Base-by-base conservation (phyloP, 1,140 invertebrate species). In the Onthophagus taurus region DNA sequence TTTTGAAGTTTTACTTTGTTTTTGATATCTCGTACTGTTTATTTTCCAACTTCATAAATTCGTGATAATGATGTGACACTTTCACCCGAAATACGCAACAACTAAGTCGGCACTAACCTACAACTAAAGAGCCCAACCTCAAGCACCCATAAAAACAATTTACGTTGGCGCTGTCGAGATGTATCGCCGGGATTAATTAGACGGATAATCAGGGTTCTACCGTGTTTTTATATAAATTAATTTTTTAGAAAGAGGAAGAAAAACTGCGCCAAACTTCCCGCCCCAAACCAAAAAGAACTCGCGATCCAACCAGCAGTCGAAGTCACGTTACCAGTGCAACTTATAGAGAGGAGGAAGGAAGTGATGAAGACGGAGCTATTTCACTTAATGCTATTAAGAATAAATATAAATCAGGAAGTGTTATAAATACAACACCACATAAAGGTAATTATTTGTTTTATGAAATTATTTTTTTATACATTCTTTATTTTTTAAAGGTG, bases 341-440 rank as follows among this genome's bases (percentile, higher is more conserved):
- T 31, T 69, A 76, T 45, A 70, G 75, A n/a, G 77, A 84, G 45
- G 85, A 89, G 44, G 84, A 89, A 50, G 89, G 86, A 39, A 90
- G 87, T 8, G 89, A 92, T 44, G 88, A 93, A 55, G 89, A 93
- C 57, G 87, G 85, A 47, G 84, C 80, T 9, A 91, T 96, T 54
- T 95, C 91, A 5, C 66, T 97, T 2, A 79, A 85, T 46, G 91
- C 91, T 21, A 96, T 97, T 55, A 97, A 97, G 66, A 95, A 89
- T 66, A 85, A 89, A 61, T 94, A 90, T 65, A 97, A 97, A 62
- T 78, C 76, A 46, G 70, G 72, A 4, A 52, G 52, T n/a, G n/a
- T n/a, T n/a, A n/a, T n/a, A n/a, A n/a, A n/a, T n/a, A n/a, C n/a
- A 58, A 55, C 42, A 61, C 54, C 35, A 55, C 38, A 51, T 60